phyloP scores from a whole-genome alignment of 2,888 invertebrate genomes.

The Phrixothrix hirtus region DNA sequence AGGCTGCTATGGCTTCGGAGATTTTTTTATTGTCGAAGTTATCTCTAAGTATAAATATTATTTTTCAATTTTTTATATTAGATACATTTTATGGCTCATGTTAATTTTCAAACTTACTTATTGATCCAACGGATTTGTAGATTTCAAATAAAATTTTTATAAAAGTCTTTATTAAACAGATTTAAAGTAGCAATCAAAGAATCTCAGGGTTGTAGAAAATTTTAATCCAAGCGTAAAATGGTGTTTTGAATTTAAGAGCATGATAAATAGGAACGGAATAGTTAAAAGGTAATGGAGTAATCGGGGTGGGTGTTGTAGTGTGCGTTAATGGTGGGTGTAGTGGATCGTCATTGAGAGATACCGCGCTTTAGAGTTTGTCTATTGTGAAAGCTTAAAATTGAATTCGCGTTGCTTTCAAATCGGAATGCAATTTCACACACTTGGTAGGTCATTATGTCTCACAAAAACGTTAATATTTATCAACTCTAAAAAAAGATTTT shows the following conservation, averaged over 20 bases:
- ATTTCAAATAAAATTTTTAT: not conserved
- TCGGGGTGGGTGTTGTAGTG: conserved; percentile 37
- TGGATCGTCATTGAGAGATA: conserved; percentile 41
- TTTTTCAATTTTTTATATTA: too few relatives aligned
- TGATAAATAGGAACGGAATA: conserved; percentile 25
- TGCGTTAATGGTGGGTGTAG: conserved; percentile 38
- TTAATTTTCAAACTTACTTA: not conserved
- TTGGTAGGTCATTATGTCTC: conserved; percentile 22
- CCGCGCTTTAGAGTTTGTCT: conserved; percentile 46
- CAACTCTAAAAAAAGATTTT: not conserved
- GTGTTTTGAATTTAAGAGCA: conserved; percentile 23
- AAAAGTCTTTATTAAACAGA: not conserved
- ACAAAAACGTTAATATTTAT: not conserved
- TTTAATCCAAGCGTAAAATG: conserved; percentile 13
- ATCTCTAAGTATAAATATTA: not conserved
- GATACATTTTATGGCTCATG: too few relatives aligned
- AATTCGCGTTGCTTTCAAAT: conserved; percentile 44
- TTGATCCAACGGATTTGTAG: not conserved
- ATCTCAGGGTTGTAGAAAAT: too few relatives aligned
- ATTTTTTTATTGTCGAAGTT: conserved; percentile 42
- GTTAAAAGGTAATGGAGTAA: conserved; percentile 34
- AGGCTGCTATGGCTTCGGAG: conserved; percentile 48
- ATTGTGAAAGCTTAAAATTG: conserved; percentile 45
- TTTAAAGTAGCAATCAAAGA: too few relatives aligned
- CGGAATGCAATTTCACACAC: conserved; percentile 35